Evolutionary conservation across 2,888 invertebrate species (phyloP), one percentile per base, ranked within the genome.

Genomic region (Tachina grossa): DNA sequence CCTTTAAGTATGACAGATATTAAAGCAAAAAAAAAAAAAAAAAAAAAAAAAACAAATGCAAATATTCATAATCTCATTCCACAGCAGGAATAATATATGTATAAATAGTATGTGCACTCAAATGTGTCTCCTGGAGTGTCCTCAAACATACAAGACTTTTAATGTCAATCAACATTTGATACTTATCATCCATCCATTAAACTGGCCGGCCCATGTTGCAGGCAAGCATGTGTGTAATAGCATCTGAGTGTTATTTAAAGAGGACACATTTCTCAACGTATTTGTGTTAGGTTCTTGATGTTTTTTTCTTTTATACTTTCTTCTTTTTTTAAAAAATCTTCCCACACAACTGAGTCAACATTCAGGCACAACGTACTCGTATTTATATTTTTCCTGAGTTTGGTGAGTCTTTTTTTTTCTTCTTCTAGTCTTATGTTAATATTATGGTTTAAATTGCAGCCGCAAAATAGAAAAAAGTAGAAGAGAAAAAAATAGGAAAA

Each of bases 91-190:
- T n/a, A 65, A 74, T n/a, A 65, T 51, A 74, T n/a, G 55, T 51
- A 13, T 51, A 75, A 51, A 55, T 14, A 13, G 47, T 41, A 1
- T 19, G 19, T 16, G 13, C 19, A 41, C 59, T 41, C 41, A n/a
- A 4, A 13, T 41, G 22, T 9, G 10, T 19, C 13, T 43, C 47
- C 41, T 41, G 9, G 11, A 16, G 49, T 59, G 9, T 59, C 14
- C 31, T 9, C 59, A 49, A 74, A 41, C 41, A 41, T 49, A 61
- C 19, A 61, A 16, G 19, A 10, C 45, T 14, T 72, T 55, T 61
- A 79, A 79, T 57, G 69, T 69, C 78, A 83, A 78, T 83, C 74
- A 74, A 55, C 51, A 61, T 74, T 74, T 79, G 47, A 83, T 66
- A 83, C 66, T 77, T 66, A 66, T 68, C 65, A 65, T 22, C 19